Conservation (phyloP, 2,888 invertebrate species). For the Tinea pellionella region DNA sequence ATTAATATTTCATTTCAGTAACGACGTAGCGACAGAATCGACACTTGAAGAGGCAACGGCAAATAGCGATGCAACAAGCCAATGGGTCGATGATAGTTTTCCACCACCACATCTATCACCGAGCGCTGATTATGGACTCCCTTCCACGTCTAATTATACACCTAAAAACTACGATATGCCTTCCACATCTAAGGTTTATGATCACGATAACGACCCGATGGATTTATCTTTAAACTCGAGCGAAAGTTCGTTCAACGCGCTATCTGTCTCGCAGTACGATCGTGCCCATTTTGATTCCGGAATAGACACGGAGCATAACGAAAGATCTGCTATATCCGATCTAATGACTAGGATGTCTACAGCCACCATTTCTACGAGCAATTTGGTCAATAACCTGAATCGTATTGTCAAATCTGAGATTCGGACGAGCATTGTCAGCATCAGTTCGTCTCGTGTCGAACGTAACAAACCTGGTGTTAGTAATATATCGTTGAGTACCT, state of each 20-base stretch:
- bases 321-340: slow-evolving; percentile 45
- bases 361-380: slow-evolving; percentile 49
- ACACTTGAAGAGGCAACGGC: slow-evolving; percentile 24
- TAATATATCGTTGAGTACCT: slow-evolving; percentile 50
- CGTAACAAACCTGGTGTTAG: slow-evolving; percentile 25
- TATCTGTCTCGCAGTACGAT: slow-evolving; percentile 47
- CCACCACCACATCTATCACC: slow-evolving; percentile 37
- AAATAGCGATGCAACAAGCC: slow-evolving; percentile 58
- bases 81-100: slow-evolving; percentile 67
- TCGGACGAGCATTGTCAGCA: slow-evolving; percentile 51
- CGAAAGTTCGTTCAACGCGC: slow-evolving; percentile 56
- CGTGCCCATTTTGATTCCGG: slow-evolving; percentile 36
- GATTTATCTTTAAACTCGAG: slow-evolving; percentile 46
- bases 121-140: slow-evolving; percentile 31
- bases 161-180: slow-evolving; percentile 38
- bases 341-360: slow-evolving; percentile 56
- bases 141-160: slow-evolving; percentile 16
- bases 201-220: slow-evolving; percentile 28
- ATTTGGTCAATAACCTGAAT: slow-evolving; percentile 44
- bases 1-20: slow-evolving; percentile 24
- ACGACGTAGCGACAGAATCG: slow-evolving; percentile 40
- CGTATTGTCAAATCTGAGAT: slow-evolving; percentile 53
- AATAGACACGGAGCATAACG: slow-evolving; percentile 42
- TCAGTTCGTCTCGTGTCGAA: slow-evolving; percentile 56
- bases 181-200: slow-evolving; percentile 49